Conservation (phyloP, 2,888 invertebrate species). For the Linnaemya vulpina region DNA sequence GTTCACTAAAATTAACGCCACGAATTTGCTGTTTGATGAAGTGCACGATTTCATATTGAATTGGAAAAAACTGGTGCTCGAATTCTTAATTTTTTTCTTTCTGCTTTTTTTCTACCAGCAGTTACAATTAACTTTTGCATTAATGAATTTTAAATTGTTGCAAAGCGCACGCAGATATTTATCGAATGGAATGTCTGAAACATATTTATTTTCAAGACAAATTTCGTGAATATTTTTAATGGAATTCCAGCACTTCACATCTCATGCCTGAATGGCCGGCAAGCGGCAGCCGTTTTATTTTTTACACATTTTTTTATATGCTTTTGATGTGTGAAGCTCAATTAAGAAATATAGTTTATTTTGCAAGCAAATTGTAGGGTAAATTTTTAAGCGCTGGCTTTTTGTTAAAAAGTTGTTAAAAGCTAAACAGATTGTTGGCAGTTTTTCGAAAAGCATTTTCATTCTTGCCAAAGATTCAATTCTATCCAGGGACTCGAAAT, state of each 20-base stretch:
- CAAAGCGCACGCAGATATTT: neutral
- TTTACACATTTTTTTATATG: neutral
- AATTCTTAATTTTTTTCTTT: neutral
- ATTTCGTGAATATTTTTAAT: neutral
- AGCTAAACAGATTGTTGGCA: too few species aligned
- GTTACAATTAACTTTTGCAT: conserved; percentile 27
- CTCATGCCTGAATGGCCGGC: neutral
- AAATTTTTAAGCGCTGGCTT: neutral
- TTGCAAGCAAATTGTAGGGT: neutral
- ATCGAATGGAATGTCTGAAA: neutral
- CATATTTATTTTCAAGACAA: neutral
- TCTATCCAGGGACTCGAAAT: too few species aligned
- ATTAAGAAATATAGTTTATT: conserved; percentile 4
- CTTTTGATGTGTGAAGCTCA: neutral
- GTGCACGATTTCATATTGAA: neutral
- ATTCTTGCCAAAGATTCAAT: too few species aligned
- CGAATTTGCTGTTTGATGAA: neutral
- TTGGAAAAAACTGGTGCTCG: conserved; percentile 29
- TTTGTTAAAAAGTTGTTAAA: neutral
- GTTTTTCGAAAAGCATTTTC: too few species aligned
- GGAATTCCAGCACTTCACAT: neutral
- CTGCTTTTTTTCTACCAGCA: conserved; percentile 22
- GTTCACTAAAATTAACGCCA: neutral
- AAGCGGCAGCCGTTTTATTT: neutral
- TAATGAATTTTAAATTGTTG: conserved; percentile 17